Base-by-base conservation (phyloP, 2,797 vertebrate genomes). In the Bovichtus diacanthus region DNA sequence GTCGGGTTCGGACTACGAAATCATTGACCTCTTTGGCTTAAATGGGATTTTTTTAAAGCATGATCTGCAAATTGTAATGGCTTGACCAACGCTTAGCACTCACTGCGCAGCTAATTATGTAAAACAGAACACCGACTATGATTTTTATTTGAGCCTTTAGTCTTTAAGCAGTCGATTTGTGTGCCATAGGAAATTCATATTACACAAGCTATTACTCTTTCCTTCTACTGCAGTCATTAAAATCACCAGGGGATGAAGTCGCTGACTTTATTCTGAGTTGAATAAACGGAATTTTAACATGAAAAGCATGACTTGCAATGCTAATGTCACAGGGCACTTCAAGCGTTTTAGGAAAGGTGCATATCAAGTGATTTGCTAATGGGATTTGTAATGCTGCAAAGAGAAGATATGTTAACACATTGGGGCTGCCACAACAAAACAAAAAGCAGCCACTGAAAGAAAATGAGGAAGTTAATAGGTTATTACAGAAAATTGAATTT, bases 321-420 rank as follows among this genome's bases (percentile, higher is more conserved):
- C 93, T 95, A 96, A 96, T 97, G 95, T 94, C 93, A 94, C 91
- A 83, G 79, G 94, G 90, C 92, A 93, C 95, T 95, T 96, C 90
- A 96, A 96, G 95, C 93, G 95, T 89, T 95, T 87, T 94, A 87
- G 92, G 94, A 95, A 96, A 94, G 95, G 95, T 95, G 95, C 95
- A 95, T 95, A 95, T 96, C 95, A 95, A 96, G 95, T 95, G 96
- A 95, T 96, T 96, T 94, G 95, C 96, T 97, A 98, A 98, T 97
- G 95, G 96, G 96, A 98, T 97, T 97, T 97, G 96, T 94, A 85
- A 95, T 95, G 96, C 96, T 96, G 96, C 94, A 92, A 93, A 89
- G 89, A 81, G 89, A 86, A 95, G 95, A 96, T 94, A 93, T 91
- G 95, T 90, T 88, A 87, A 91, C 82, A 85, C 80, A 82, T 47